Percentiles rank a stretch among this genome's conserved stretches.
These are phyloP conservation scores for Diachasma alloeum DNA, from an alignment of 1,140 invertebrate species.

Conservation along the genomic window DNA sequence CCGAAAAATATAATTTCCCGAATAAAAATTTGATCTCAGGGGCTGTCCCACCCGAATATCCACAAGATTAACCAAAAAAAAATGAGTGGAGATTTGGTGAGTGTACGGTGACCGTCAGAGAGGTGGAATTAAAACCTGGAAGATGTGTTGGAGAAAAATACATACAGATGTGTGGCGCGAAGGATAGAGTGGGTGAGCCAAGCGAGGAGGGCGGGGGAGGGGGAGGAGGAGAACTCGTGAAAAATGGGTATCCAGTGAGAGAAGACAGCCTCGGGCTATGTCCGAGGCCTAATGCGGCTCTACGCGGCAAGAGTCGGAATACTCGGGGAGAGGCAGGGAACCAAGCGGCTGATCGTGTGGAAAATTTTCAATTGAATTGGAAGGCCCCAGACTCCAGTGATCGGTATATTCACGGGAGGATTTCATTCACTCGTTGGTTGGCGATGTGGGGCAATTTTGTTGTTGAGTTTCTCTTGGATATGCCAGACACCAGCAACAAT, in stretches of 20 bases:
- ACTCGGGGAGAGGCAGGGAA: background rate
- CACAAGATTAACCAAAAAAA: slow-evolving; percentile 38
- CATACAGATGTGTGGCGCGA: background rate
- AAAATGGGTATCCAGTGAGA: slow-evolving; percentile 63
- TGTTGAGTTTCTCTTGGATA: no score
- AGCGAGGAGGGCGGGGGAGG: background rate
- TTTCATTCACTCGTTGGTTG: background rate
- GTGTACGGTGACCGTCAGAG: slow-evolving; percentile 19
- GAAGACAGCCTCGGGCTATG: slow-evolving; percentile 56
- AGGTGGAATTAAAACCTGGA: slow-evolving; percentile 55
- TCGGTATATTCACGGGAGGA: background rate
- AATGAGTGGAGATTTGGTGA: slow-evolving; percentile 40
- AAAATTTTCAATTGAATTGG: slow-evolving; percentile 49
- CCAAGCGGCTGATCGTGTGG: slow-evolving; percentile 33
- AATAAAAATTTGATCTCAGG: no score
- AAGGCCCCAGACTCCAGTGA: background rate
- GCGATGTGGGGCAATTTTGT: no score
- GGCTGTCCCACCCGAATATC: no score
- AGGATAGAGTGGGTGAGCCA: slow-evolving; percentile 21
- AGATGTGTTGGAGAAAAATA: slow-evolving; percentile 44
- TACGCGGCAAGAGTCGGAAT: slow-evolving; percentile 34
- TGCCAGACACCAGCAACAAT: no score
- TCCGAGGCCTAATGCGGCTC: slow-evolving; percentile 28
- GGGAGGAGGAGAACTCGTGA: slow-evolving; percentile 45
- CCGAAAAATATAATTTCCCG: no score